Evolutionary conservation across 1,140 invertebrate species (phyloP), one percentile per base, ranked within the genome.

Genomic region (Conus betulinus): DNA sequence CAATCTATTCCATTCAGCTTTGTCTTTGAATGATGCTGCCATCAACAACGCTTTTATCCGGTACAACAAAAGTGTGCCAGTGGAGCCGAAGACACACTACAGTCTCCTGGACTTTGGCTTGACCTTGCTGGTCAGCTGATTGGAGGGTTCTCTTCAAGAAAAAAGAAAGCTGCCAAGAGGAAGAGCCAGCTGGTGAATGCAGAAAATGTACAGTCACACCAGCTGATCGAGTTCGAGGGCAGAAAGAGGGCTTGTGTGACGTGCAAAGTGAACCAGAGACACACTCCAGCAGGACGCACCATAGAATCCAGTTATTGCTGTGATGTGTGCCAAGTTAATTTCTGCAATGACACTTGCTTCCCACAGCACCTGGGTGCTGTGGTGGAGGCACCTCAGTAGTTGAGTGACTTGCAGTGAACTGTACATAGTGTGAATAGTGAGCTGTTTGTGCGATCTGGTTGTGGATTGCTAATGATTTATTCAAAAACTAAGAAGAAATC

Each of bases 321-420:
- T 82, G 79, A 82, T 51, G 5, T 82, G 39, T 82, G 79, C 53
- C 79, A 82, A 13, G 39, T 82, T 13, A 82, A 82, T n/a, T 82
- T 39, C 11, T 82, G 79, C 79, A 82, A 82, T 4, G 79, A 82
- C 79, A 82, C 79, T n/a, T 82, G 11, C 79, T 82, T 82, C 39
- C 79, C 79, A 27, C 39, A 82, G 6, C 79, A 82, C 23, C 53
- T 82, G n/a, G 79, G 79, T 27, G 79, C 11, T n/a, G 71, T 25
- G n/a, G n/a, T 74, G 3, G 71, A n/a, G 71, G n/a, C 17, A 74
- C 13, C 71, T 74, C 13, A 25, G 71, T 74, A 23, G n/a, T 6
- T 74, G 71, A 4, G 39, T 1, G 39, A 39, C 39, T 39, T 39
- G 39, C 39, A 39, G 39, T 39, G 0, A 39, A 39, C 39, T 39